Percentiles rank a stretch among this genome's conserved stretches.
Evolutionary conservation across 2,888 invertebrate species (phyloP).

Genomic region (Danaus chrysippus): DNA sequence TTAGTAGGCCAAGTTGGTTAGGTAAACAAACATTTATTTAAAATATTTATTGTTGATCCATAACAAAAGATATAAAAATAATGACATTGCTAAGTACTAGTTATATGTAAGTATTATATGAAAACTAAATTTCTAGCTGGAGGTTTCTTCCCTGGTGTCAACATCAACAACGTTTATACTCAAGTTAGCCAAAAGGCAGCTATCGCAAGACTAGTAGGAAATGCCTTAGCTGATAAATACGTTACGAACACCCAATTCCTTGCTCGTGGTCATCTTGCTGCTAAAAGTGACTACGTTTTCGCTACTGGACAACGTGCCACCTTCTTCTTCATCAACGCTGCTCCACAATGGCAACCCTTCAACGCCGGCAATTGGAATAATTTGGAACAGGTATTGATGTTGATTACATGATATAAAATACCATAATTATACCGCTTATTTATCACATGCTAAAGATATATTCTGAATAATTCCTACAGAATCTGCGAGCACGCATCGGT

Average conservation of each 20-base stretch:
- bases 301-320: conserved; percentile 73
- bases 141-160: conserved; percentile 67
- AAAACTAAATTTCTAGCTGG: conserved; percentile 52
- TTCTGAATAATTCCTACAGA: conserved; percentile 24
- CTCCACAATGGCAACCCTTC: conserved; percentile 81
- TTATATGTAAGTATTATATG: neutral
- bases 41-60: neutral
- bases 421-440: neutral
- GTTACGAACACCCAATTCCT: conserved; percentile 64
- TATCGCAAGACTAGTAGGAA: conserved; percentile 52
- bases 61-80: no score
- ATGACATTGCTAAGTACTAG: neutral
- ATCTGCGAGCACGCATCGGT: conserved; percentile 47
- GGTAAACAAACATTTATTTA: conserved; percentile 41
- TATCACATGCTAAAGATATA: neutral
- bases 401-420: no score
- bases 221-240: conserved; percentile 61
- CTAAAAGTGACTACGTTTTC: conserved; percentile 77
- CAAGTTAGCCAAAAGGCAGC: conserved; percentile 54
- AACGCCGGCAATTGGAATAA: conserved; percentile 72
- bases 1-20: conserved; percentile 69
- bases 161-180: conserved; percentile 59
- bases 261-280: conserved; percentile 75
- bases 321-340: conserved; percentile 79
- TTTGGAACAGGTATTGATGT: conserved; percentile 47